phyloP scores from a whole-genome alignment of 2,797 vertebrate species.

The Tenualosa ilisha region DNA sequence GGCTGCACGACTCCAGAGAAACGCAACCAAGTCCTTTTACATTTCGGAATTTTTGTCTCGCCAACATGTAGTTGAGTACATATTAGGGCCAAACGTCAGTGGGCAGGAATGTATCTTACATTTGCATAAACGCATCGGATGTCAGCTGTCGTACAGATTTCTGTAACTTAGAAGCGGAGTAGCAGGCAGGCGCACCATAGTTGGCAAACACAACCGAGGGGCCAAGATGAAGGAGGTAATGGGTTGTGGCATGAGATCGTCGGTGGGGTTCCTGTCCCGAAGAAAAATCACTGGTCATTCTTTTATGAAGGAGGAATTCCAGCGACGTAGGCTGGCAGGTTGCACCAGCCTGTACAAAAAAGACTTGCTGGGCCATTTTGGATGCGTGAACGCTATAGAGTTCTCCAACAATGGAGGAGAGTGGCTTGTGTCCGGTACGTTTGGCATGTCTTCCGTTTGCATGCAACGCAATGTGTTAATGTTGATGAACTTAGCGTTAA shows the following conservation, averaged over 20 bases:
- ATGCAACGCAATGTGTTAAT: constrained; percentile 5
- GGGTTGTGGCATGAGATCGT: constrained; percentile 90
- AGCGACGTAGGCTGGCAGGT: constrained; percentile 88
- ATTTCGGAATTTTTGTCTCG: background rate
- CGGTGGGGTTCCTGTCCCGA: constrained; percentile 93
- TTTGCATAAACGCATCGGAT: constrained; percentile 22
- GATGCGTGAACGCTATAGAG: constrained; percentile 99
- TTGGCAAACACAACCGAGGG: constrained; percentile 24
- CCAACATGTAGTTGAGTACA: constrained; percentile 10
- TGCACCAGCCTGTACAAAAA: constrained; percentile 95
- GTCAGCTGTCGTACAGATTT: constrained; percentile 22
- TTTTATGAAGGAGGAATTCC: constrained; percentile 93
- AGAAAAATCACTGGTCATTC: constrained; percentile 86
- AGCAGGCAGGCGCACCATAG: constrained; percentile 8
- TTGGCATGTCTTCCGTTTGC: constrained; percentile 51
- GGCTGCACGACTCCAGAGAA: constrained; percentile 36
- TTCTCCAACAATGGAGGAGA: constrained; percentile 98
- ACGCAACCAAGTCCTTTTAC: constrained; percentile 17
- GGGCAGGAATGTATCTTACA: constrained; percentile 19
- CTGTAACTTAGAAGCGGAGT: constrained; percentile 20
- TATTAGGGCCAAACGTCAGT: background rate
- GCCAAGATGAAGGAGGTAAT: constrained; percentile 80
- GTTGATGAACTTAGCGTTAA: constrained; percentile 15
- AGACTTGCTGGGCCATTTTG: constrained; percentile 96
- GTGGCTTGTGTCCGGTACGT: constrained; percentile 96